A percentile compares a stretch with the other conserved stretches of the same genome.
Evolutionary conservation across 2,888 invertebrate genomes (phyloP).

Genomic region (Ormyrus labotus): DNA sequence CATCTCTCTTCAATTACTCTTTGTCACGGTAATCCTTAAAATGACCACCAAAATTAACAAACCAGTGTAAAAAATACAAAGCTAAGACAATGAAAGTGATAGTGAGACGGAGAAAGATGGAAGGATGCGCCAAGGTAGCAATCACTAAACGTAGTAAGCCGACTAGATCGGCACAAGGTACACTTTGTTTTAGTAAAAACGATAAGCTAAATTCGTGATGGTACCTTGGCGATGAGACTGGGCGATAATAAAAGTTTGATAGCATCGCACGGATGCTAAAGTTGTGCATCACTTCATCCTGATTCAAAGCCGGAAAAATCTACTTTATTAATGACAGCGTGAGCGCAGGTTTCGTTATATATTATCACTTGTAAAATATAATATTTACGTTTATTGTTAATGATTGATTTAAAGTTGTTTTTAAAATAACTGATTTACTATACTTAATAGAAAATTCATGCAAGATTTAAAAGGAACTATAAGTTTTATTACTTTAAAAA

Average conservation of each 20-base stretch:
- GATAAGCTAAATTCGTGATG: conserved; percentile 50
- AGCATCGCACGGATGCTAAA: conserved; percentile 22
- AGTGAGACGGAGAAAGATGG: conserved; percentile 15
- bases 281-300: conserved; percentile 12
- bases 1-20: too few species aligned
- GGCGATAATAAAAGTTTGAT: conserved; percentile 38
- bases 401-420: too few species aligned
- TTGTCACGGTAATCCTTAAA: too few species aligned
- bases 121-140: conserved; percentile 15
- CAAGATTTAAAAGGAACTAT: too few species aligned
- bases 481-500: too few species aligned
- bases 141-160: conserved; percentile 10
- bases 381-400: too few species aligned
- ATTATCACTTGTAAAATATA: neutral
- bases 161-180: neutral
- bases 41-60: too few species aligned
- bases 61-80: neutral
- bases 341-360: conserved; percentile 4
- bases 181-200: conserved; percentile 18
- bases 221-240: conserved; percentile 19
- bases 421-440: too few species aligned
- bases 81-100: conserved; percentile 32
- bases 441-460: too few species aligned
- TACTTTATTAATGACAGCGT: conserved; percentile 40
- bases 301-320: conserved; percentile 33